A percentile compares a stretch with the other conserved stretches of the same genome.
Conservation (phyloP, 2,797 vertebrate species). For the Aselliscus stoliczkanus region DNA sequence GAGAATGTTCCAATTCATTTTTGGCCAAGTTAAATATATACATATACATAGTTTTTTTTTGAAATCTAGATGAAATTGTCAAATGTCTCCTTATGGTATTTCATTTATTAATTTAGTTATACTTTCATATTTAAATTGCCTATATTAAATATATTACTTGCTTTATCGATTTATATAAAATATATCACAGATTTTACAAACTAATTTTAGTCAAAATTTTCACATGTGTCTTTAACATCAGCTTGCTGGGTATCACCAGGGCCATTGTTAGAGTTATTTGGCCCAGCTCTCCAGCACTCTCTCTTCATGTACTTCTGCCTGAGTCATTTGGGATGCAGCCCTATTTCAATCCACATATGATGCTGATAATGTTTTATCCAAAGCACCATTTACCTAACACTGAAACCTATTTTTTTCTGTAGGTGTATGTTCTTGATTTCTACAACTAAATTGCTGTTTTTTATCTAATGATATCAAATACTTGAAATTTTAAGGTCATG, state of each 20-base stretch:
- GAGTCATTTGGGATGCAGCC: not conserved
- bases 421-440: not conserved
- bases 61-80: not conserved
- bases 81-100: not conserved
- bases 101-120: not conserved
- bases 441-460: not conserved
- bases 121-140: not conserved
- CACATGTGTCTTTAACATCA: not conserved
- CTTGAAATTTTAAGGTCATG: slow-evolving; percentile 8
- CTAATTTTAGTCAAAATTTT: not conserved
- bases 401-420: not conserved
- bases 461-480: slow-evolving; percentile 26
- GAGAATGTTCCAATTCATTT: not conserved
- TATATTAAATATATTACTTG: not conserved
- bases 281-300: not conserved
- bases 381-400: not conserved
- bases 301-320: not conserved
- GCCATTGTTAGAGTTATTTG: not conserved
- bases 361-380: not conserved
- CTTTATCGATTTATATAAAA: not conserved
- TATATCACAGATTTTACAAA: not conserved
- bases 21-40: not conserved
- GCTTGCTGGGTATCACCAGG: not conserved
- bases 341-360: not conserved
- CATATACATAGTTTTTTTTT: not conserved